Percentiles rank a stretch among this genome's conserved stretches.
phyloP scores from a whole-genome alignment of 2,797 vertebrate genomes.

The Sciurus carolinensis region DNA sequence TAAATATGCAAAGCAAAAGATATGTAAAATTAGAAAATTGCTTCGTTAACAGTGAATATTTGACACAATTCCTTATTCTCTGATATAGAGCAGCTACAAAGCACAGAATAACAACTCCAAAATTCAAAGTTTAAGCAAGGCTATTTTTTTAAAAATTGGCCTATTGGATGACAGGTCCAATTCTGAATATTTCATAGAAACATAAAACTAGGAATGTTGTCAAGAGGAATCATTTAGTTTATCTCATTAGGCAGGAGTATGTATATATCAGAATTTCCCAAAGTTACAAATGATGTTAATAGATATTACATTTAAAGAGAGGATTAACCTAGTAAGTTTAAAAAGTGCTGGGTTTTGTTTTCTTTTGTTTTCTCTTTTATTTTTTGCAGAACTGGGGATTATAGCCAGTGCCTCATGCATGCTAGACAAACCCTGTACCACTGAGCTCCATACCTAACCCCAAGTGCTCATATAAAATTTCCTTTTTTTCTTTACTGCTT shows the following conservation, averaged over 20 bases:
- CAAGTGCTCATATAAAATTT: background rate
- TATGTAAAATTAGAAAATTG: constrained; percentile 61
- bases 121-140: constrained; percentile 60
- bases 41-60: constrained; percentile 61
- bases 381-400: background rate
- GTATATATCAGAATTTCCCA: constrained; percentile 5
- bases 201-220: constrained; percentile 44
- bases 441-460: background rate
- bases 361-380: too few relatives aligned
- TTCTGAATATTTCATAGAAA: constrained; percentile 56
- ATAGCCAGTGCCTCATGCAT: background rate
- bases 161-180: constrained; percentile 45
- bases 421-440: background rate
- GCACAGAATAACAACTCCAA: constrained; percentile 59
- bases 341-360: background rate
- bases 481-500: background rate
- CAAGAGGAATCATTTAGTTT: constrained; percentile 20
- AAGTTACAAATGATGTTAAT: constrained; percentile 6
- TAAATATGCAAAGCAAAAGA: constrained; percentile 70
- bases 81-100: constrained; percentile 13
- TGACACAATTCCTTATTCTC: constrained; percentile 37
- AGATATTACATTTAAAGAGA: background rate
- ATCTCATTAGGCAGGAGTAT: constrained; percentile 54
- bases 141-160: constrained; percentile 48
- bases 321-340: constrained; percentile 51